Evolutionary conservation across 2,888 invertebrate species (phyloP).

Genomic region (Prionchulus punctatus): DNA sequence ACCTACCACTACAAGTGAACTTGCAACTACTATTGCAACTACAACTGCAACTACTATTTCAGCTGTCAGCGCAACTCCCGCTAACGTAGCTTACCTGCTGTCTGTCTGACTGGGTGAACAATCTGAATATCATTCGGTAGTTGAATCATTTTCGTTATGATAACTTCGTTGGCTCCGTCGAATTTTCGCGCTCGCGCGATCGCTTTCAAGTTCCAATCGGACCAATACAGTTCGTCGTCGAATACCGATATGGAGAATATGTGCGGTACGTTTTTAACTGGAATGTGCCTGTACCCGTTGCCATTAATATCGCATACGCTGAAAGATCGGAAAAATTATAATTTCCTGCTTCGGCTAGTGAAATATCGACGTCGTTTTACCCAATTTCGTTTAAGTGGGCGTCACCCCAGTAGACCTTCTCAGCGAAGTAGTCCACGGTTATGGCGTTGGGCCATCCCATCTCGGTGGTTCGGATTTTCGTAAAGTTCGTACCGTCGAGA

Average conservation of each 20-base stretch:
- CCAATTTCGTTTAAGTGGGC: slow-evolving; percentile 95
- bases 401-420: slow-evolving; percentile 89
- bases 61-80: no score
- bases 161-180: slow-evolving; percentile 41
- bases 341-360: no score
- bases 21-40: not conserved
- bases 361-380: slow-evolving; percentile 18
- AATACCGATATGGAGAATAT: slow-evolving; percentile 84
- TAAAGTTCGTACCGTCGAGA: slow-evolving; percentile 85
- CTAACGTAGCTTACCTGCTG: slow-evolving; percentile 45
- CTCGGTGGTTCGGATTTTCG: slow-evolving; percentile 73
- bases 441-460: slow-evolving; percentile 97
- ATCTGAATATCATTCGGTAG: slow-evolving; percentile 29
- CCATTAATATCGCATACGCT: slow-evolving; percentile 21
- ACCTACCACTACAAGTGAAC: not conserved
- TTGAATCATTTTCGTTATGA: slow-evolving; percentile 25
- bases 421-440: slow-evolving; percentile 86
- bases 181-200: slow-evolving; percentile 81
- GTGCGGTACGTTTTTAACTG: slow-evolving; percentile 65
- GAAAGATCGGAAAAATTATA: slow-evolving; percentile 18
- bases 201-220: slow-evolving; percentile 92
- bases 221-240: slow-evolving; percentile 81
- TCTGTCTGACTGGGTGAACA: slow-evolving; percentile 51
- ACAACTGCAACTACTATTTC: not conserved
- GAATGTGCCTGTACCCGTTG: slow-evolving; percentile 35